phyloP scores from a whole-genome alignment of 2,888 invertebrate genomes.

The Nomada flava region DNA sequence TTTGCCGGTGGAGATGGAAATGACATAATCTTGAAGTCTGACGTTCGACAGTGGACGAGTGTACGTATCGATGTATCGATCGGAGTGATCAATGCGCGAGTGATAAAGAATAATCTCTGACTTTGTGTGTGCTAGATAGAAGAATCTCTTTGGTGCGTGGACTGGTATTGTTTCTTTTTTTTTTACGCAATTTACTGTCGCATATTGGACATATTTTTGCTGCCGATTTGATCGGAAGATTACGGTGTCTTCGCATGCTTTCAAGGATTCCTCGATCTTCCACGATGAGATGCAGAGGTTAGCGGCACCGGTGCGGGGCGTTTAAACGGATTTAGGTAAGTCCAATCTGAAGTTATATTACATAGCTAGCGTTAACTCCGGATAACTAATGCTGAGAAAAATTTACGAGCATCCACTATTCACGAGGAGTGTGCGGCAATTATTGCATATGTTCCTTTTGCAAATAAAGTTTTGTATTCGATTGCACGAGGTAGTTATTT shows the following conservation, averaged over 20 bases:
- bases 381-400: conserved; percentile 17
- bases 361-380: neutral
- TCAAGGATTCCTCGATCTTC: conserved; percentile 11
- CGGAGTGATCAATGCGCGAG: conserved; percentile 23
- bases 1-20: conserved; percentile 4
- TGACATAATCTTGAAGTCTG: conserved; percentile 1
- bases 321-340: conserved; percentile 45
- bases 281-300: neutral
- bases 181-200: neutral
- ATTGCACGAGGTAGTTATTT: too few species aligned
- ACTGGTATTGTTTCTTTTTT: conserved; percentile 1
- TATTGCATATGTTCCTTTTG: neutral
- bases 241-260: neutral
- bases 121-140: neutral
- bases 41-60: neutral
- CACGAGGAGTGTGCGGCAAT: neutral
- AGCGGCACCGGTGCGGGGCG: neutral
- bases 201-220: neutral
- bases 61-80: conserved; percentile 24
- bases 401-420: neutral
- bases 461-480: neutral
- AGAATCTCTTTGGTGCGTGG: conserved; percentile 13
- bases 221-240: too few species aligned
- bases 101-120: conserved; percentile 2
- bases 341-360: conserved; percentile 29